Evolutionary conservation across 1,140 invertebrate genomes (phyloP), one percentile per base, ranked within the genome.

Genomic region (Bombus polaris): DNA sequence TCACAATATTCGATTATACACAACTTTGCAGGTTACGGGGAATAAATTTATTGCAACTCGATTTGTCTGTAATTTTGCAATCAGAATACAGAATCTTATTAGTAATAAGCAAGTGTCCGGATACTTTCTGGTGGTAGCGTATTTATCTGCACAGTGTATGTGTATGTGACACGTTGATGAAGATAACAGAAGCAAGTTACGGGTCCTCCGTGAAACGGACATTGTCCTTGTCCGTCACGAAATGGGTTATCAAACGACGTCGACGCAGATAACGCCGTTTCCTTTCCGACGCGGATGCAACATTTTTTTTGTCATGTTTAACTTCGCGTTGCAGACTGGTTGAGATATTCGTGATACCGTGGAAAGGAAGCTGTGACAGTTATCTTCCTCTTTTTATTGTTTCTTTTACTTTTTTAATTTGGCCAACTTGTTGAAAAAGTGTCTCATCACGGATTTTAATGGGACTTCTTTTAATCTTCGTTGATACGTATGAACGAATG

Each of bases 121-220:
- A 62, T n/a, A 62, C 10, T 62, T 62, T 62, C 59, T 12, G 12
- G 47, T 13, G 37, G 57, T 9, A 35, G 65, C 15, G 65, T 66
- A 35, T 53, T 53, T 66, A n/a, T 18, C 79, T 89, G 83, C 83
- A 79, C 62, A 75, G 65, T 86, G 62, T 82, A 42, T 25, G 12
- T 12, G 39, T 28, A 15, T 65, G 82, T 44, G 78, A 88, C 85
- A 78, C 68, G 81, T 79, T 65, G 84, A 53, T 42, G 74, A 75
- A 78, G 84, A 73, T 72, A 71, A 86, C 74, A 82, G 70, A 86
- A 72, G 85, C 79, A 89, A 86, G 78, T 81, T 76, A 87, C 68
- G 42, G 53, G n/a, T 53, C n/a, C 77, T 79, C 37, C 28, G 86
- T 37, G 87, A 89, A 88, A 86, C 72, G 66, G 82, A 84, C 75